Conservation (phyloP, 2,797 vertebrate genomes). For the Diplodus puntazzo region DNA sequence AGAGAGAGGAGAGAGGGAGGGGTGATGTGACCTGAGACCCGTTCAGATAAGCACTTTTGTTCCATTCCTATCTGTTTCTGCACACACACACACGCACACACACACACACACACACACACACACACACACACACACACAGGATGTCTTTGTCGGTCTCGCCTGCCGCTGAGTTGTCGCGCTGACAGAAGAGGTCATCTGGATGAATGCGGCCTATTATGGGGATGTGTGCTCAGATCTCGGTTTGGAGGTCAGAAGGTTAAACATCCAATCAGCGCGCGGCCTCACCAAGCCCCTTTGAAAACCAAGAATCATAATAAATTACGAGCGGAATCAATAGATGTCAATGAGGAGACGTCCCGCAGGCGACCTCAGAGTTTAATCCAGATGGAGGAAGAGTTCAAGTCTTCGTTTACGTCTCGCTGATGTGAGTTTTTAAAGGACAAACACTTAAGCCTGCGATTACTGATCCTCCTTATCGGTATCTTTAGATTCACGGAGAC, state of each 20-base stretch:
- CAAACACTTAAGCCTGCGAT: neutral
- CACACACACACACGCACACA: slow-evolving; percentile 24
- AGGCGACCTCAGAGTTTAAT: slow-evolving; percentile 11
- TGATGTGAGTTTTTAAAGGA: slow-evolving; percentile 28
- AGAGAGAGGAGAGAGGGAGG: neutral
- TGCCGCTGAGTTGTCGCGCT: slow-evolving; percentile 25
- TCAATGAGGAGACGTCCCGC: slow-evolving; percentile 30
- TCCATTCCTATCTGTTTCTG: slow-evolving; percentile 40
- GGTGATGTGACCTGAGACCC: slow-evolving; percentile 33
- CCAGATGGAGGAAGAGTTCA: slow-evolving; percentile 16
- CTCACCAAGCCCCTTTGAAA: slow-evolving; percentile 46
- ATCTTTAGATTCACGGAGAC: neutral
- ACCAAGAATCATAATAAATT: slow-evolving; percentile 42
- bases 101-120: slow-evolving; percentile 17
- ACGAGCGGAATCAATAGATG: slow-evolving; percentile 45
- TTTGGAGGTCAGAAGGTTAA: slow-evolving; percentile 67
- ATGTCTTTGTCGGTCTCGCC: slow-evolving; percentile 45
- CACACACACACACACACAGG: slow-evolving; percentile 11
- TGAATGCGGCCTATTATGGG: slow-evolving; percentile 61
- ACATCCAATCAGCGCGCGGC: slow-evolving; percentile 65
- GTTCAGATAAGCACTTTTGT: slow-evolving; percentile 52
- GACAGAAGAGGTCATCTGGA: slow-evolving; percentile 61
- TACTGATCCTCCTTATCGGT: neutral
- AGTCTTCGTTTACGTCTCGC: slow-evolving; percentile 9
- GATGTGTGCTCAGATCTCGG: slow-evolving; percentile 53